Percentiles rank a stretch among this genome's conserved stretches.
phyloP scores from a whole-genome alignment of 53 echinoderm and acorn worm genomes.

The Antedon mediterranea region DNA sequence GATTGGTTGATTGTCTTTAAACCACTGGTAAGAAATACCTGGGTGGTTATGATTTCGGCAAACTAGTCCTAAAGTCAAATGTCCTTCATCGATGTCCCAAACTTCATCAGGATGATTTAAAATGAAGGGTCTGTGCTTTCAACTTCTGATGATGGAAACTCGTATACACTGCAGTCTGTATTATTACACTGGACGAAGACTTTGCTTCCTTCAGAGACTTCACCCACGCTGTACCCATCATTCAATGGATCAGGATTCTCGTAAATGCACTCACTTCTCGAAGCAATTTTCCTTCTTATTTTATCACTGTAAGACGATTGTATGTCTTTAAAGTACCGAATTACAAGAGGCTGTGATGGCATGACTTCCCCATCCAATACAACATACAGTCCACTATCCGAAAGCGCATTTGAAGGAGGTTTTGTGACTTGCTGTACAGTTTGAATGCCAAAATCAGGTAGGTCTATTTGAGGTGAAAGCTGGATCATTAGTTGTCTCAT shows the following conservation, averaged over 20 bases:
- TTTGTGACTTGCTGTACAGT: too few relatives aligned
- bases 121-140: constrained; percentile 19
- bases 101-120: constrained; percentile 23
- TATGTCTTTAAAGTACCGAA: too few relatives aligned
- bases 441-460: too few relatives aligned
- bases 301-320: too few relatives aligned
- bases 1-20: constrained; percentile 11
- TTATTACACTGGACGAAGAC: neutral
- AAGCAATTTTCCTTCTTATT: too few relatives aligned
- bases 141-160: constrained; percentile 9
- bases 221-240: constrained; percentile 10
- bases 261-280: neutral
- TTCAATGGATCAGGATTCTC: constrained; percentile 7
- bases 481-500: too few relatives aligned
- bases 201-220: constrained; percentile 14
- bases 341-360: too few relatives aligned
- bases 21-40: constrained; percentile 21
- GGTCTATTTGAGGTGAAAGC: too few relatives aligned
- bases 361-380: too few relatives aligned
- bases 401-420: too few relatives aligned
- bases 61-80: constrained; percentile 11
- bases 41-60: constrained; percentile 21
- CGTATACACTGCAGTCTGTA: constrained; percentile 8
- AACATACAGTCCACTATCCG: too few relatives aligned
- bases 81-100: constrained; percentile 20